A percentile compares a stretch with the other conserved stretches of the same genome.
phyloP scores from a whole-genome alignment of 2,113 vertebrate genomes.

The Hippocampus abdominalis region DNA sequence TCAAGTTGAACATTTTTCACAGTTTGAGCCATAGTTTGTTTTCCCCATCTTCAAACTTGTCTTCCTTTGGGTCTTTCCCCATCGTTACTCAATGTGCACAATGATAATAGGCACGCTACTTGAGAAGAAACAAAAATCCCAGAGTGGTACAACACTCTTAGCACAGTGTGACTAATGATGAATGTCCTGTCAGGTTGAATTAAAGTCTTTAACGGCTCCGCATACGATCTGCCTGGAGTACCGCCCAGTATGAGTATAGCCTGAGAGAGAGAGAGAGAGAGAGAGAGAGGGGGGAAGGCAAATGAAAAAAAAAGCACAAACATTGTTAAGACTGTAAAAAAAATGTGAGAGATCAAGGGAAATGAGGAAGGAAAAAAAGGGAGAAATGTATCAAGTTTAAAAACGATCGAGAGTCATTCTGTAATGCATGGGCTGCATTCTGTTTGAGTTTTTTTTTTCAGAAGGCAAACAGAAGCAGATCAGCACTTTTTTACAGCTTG shows the following conservation, averaged over 20 bases:
- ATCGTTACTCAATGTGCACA: background rate
- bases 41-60: background rate
- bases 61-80: background rate
- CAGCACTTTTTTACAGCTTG: background rate
- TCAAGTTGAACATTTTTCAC: background rate
- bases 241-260: constrained; percentile 38
- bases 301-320: background rate
- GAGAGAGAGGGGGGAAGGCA: too few relatives aligned
- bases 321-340: background rate
- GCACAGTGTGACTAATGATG: constrained; percentile 68
- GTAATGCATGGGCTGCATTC: background rate
- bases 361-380: background rate
- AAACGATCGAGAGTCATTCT: background rate
- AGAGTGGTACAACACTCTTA: constrained; percentile 33
- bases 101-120: constrained; percentile 10
- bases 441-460: too few relatives aligned
- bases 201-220: constrained; percentile 52
- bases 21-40: background rate
- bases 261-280: background rate
- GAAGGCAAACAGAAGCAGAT: too few relatives aligned
- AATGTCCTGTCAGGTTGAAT: constrained; percentile 74
- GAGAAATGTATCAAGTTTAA: too few relatives aligned
- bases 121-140: constrained; percentile 28
- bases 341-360: background rate
- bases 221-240: constrained; percentile 57